Evolutionary conservation across 2,113 vertebrate species (phyloP).

Genomic region (Clarias gariepinus): DNA sequence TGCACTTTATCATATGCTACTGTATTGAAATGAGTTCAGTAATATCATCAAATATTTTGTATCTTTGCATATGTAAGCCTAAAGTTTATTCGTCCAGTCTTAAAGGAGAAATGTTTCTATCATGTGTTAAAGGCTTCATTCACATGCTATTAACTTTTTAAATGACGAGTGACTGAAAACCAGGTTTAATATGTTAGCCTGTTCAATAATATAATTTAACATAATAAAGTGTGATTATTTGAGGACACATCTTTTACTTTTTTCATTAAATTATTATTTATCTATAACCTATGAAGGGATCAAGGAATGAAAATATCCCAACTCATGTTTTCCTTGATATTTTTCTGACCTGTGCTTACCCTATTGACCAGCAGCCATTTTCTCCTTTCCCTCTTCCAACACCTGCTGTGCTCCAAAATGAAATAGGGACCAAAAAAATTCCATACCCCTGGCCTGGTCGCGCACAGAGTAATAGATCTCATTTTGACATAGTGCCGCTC

Average conservation of each 20-base stretch:
- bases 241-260: too few species aligned
- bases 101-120: too few species aligned
- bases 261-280: too few species aligned
- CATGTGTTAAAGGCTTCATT: too few species aligned
- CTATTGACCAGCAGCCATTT: constrained; percentile 41
- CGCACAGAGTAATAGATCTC: constrained; percentile 54
- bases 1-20: background rate
- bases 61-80: too few species aligned
- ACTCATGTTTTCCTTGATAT: constrained; percentile 8
- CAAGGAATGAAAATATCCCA: constrained; percentile 11
- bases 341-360: constrained; percentile 22
- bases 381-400: constrained; percentile 53
- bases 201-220: too few species aligned
- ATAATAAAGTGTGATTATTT: too few species aligned
- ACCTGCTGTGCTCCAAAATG: constrained; percentile 72
- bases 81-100: too few species aligned
- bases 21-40: background rate
- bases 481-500: constrained; percentile 55
- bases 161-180: too few species aligned
- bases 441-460: constrained; percentile 49
- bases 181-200: too few species aligned
- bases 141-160: too few species aligned
- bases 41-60: background rate
- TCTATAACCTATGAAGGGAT: too few species aligned
- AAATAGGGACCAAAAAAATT: constrained; percentile 60